Conservation (phyloP, 2,113 vertebrate genomes). For the Stictonetta naevosa region DNA sequence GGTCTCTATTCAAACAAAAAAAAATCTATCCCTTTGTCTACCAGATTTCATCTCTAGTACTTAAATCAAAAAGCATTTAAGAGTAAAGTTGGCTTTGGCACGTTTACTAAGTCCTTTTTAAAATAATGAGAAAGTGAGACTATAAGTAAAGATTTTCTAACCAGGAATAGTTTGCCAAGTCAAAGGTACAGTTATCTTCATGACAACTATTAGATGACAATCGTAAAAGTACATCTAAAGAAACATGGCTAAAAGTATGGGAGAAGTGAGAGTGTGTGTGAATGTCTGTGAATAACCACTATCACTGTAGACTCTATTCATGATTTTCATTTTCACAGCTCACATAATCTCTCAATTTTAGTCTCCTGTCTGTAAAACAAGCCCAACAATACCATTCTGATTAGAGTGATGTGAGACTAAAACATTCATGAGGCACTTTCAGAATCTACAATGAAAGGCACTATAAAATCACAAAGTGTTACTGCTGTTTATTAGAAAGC, state of each 20-base stretch:
- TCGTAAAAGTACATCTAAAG: background rate
- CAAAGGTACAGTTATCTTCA: background rate
- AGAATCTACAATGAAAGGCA: background rate
- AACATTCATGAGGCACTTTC: background rate
- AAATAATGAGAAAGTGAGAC: background rate
- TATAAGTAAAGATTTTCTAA: background rate
- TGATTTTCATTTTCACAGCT: background rate
- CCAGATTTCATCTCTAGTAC: background rate
- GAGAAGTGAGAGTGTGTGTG: background rate
- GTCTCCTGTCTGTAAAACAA: background rate
- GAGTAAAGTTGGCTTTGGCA: background rate
- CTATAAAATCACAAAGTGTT: conserved; percentile 1
- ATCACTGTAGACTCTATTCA: background rate
- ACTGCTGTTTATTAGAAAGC: background rate
- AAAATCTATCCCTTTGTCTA: background rate
- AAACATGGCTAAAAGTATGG: background rate
- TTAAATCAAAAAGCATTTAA: background rate
- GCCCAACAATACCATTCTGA: background rate
- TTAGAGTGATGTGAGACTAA: background rate
- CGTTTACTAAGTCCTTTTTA: background rate
- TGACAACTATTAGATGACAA: background rate
- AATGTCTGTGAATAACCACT: background rate
- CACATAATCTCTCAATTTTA: background rate
- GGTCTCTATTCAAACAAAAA: background rate
- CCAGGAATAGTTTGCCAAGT: background rate